Evolutionary conservation across 2,113 vertebrate species (phyloP).

Genomic region (Herpetotheres cachinnans): DNA sequence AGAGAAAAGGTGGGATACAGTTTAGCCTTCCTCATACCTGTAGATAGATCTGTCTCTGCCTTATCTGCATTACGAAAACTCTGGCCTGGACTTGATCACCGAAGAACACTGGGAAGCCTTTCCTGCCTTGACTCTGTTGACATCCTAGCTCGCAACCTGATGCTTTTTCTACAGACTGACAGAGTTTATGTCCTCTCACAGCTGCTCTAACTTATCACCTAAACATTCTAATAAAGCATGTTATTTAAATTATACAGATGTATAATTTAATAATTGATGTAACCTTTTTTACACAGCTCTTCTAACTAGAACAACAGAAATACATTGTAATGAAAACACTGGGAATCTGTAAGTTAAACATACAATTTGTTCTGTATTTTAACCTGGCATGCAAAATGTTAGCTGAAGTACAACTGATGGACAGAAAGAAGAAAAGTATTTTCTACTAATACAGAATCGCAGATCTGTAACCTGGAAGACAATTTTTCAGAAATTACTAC

Average conservation of each 20-base stretch:
- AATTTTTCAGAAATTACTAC: background rate
- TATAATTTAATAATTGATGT: background rate
- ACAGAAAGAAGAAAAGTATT: background rate
- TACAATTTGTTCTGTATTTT: background rate
- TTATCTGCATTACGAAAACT: conserved; percentile 76
- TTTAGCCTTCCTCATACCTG: conserved; percentile 71
- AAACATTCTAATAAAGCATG: conserved; percentile 78
- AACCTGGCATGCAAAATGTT: background rate
- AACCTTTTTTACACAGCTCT: conserved; percentile 52
- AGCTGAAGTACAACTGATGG: background rate
- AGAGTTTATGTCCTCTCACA: conserved; percentile 71
- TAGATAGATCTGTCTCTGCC: conserved; percentile 74
- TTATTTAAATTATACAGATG: conserved; percentile 65
- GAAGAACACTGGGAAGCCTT: conserved; percentile 73
- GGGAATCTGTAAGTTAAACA: background rate
- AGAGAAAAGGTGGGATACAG: too few relatives aligned
- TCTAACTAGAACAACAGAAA: conserved; percentile 35
- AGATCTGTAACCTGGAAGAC: background rate
- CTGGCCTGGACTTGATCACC: conserved; percentile 72
- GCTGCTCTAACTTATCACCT: conserved; percentile 84
- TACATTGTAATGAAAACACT: background rate
- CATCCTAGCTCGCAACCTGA: conserved; percentile 78
- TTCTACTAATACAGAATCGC: background rate
- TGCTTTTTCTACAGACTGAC: conserved; percentile 73
- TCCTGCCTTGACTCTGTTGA: conserved; percentile 76